Evolutionary conservation across 2,113 vertebrate genomes (phyloP), one percentile per base, ranked within the genome.

Genomic region (Proteles cristata): DNA sequence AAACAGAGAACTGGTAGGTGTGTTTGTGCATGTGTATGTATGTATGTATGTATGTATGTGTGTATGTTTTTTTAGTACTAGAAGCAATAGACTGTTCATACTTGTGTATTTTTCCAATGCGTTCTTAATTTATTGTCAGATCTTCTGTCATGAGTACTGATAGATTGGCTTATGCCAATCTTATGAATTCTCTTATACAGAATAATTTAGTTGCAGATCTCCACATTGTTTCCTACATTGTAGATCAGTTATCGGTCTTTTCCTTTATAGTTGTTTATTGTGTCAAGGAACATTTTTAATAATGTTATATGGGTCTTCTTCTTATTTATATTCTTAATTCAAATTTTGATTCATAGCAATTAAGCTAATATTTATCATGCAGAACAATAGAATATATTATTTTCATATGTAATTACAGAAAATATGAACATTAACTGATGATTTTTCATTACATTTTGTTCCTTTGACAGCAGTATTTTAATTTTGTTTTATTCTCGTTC

Each of bases 1-100:
- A 90, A 96, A 82, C 73, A 76, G 97, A 96, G 33, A 90, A 66
- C 83, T 92, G 98, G 99, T 98, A 98, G 80, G 96, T 98, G 66
- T 97, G 43, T 16, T 53, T 96, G 65, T 96, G 21, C 71, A 12
- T 33, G 16, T 91, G 3, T 61, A 1, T 76, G 0, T 76, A 0
- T 58, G 7, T 69, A 14, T 12, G 7, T 23, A 1, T 55, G 53
- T 55, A 12, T 50, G 50, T 50, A 2, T 11, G 11, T 50, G 14
- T 14, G 7, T 23, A 17, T 55, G 53, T 55, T 50, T n/a, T 79
- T 53, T 79, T 79, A 53, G 48, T 79, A 53, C 17, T 79, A n/a
- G 48, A 79, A 79, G 76, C 5, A n/a, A 7, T 33, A 79, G 33
- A n/a, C 5, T 21, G 15, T 53, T 53, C 31, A 53, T 79, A 53